Percentiles rank a stretch among this genome's conserved stretches.
Evolutionary conservation across 1,140 invertebrate species (phyloP).

Genomic region (Oscheius sp.): DNA sequence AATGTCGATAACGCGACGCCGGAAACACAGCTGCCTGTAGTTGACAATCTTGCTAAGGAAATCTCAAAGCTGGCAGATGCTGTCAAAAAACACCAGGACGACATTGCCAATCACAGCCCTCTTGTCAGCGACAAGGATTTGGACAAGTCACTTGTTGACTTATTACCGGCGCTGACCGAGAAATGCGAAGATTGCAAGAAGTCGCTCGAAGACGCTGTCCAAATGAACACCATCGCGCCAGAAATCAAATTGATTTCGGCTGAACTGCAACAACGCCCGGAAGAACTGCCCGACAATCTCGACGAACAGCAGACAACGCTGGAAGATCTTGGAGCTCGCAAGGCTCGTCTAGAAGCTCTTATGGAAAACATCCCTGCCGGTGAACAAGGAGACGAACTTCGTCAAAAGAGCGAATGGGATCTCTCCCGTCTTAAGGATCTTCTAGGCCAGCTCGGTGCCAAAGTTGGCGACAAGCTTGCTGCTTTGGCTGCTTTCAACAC

Average conservation of each 20-base stretch:
- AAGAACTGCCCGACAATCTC: slow-evolving; percentile 31
- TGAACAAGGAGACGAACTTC: slow-evolving; percentile 37
- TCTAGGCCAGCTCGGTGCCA: slow-evolving; percentile 36
- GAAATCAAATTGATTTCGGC: slow-evolving; percentile 17
- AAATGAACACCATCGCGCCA: slow-evolving; percentile 18
- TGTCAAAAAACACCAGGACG: background rate
- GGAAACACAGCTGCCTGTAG: slow-evolving; percentile 1
- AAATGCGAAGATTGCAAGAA: slow-evolving; percentile 19
- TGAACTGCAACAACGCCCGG: slow-evolving; percentile 14
- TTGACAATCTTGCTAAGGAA: background rate
- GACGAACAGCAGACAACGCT: slow-evolving; percentile 39
- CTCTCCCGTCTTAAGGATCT: slow-evolving; percentile 46
- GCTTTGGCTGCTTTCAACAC: slow-evolving; percentile 46
- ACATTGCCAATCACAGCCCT: background rate
- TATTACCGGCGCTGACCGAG: slow-evolving; percentile 1
- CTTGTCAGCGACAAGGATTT: slow-evolving; percentile 5
- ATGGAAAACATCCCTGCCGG: slow-evolving; percentile 41
- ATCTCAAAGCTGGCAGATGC: background rate
- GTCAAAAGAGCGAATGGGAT: slow-evolving; percentile 43
- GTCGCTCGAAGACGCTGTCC: slow-evolving; percentile 12
- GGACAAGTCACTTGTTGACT: background rate
- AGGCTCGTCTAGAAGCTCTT: slow-evolving; percentile 36
- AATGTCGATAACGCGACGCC: background rate
- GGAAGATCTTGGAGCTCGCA: slow-evolving; percentile 38
- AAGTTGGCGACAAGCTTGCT: slow-evolving; percentile 51